phyloP scores from a whole-genome alignment of 2,113 vertebrate genomes.

The Corythornis madagascariensis region DNA sequence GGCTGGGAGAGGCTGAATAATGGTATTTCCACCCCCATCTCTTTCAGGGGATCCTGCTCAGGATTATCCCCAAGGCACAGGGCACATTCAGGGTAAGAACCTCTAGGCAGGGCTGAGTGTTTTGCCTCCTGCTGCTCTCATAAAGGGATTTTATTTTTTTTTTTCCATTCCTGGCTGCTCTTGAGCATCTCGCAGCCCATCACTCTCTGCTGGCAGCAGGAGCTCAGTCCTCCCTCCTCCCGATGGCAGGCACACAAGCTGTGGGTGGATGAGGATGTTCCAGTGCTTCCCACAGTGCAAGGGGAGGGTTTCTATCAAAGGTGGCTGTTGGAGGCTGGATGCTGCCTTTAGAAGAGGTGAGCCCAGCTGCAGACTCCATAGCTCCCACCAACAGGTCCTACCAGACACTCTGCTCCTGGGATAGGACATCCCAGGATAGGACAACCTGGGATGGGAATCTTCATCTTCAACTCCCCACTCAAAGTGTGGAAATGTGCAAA shows the following conservation, averaged over 20 bases:
- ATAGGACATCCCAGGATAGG: background rate
- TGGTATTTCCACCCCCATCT: accelerated
- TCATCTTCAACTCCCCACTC: background rate
- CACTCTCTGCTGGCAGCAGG: accelerated
- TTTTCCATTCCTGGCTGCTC: background rate
- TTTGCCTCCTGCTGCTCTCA: background rate
- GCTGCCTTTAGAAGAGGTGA: background rate
- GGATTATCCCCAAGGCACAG: background rate
- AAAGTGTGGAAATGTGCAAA: background rate
- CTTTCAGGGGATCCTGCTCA: background rate
- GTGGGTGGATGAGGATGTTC: background rate
- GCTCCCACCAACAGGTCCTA: background rate
- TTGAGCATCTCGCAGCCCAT: background rate
- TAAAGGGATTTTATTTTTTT: background rate
- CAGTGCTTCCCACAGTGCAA: background rate
- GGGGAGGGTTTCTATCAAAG: background rate
- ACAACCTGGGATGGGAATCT: background rate
- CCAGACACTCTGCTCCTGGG: background rate
- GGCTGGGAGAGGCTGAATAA: background rate
- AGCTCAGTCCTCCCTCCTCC: background rate
- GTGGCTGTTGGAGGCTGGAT: background rate
- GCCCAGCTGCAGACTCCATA: background rate
- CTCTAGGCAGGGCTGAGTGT: background rate
- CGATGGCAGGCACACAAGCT: background rate
- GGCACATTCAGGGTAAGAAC: background rate